These are phyloP conservation scores for Coranthus polyacanthus DNA, from an alignment of 2,797 vertebrate genomes.

Conservation along the genomic window DNA sequence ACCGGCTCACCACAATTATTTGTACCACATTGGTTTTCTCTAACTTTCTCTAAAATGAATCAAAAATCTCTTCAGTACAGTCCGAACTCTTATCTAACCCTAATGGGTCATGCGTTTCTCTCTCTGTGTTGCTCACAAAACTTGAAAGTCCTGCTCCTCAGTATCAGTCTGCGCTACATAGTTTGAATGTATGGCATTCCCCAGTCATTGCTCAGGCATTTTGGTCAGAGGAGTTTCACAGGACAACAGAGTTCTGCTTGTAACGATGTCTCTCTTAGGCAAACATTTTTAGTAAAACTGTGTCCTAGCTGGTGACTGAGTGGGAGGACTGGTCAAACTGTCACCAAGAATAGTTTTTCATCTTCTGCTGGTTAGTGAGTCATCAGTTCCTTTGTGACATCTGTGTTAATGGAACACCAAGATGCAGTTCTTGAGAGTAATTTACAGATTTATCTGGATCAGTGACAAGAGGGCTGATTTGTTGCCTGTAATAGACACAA, in stretches of 20 bases:
- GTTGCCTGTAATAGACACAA: no score
- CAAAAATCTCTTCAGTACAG: background rate
- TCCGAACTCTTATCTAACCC: background rate
- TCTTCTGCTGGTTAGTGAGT: slow-evolving; percentile 36
- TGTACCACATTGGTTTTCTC: slow-evolving; percentile 1
- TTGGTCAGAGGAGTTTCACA: slow-evolving; percentile 39
- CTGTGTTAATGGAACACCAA: background rate
- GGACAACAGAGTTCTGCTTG: slow-evolving; percentile 30
- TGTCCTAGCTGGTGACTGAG: background rate
- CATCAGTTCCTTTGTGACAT: slow-evolving; percentile 19
- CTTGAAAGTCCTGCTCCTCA: slow-evolving; percentile 78
- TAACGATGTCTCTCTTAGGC: slow-evolving; percentile 15
- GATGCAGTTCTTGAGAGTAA: no score
- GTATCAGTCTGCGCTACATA: slow-evolving; percentile 58
- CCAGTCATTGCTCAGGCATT: slow-evolving; percentile 37
- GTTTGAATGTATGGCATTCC: slow-evolving; percentile 58
- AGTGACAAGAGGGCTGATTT: background rate
- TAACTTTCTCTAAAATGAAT: background rate
- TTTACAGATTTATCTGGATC: no score
- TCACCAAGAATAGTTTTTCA: slow-evolving; percentile 30
- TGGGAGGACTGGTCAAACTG: slow-evolving; percentile 25
- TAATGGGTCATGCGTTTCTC: slow-evolving; percentile 21
- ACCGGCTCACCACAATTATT: slow-evolving; percentile 29
- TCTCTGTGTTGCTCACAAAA: slow-evolving; percentile 33
- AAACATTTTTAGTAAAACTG: slow-evolving; percentile 19